Conservation (phyloP, 2,113 vertebrate genomes). For the Bagarius yarrelli region DNA sequence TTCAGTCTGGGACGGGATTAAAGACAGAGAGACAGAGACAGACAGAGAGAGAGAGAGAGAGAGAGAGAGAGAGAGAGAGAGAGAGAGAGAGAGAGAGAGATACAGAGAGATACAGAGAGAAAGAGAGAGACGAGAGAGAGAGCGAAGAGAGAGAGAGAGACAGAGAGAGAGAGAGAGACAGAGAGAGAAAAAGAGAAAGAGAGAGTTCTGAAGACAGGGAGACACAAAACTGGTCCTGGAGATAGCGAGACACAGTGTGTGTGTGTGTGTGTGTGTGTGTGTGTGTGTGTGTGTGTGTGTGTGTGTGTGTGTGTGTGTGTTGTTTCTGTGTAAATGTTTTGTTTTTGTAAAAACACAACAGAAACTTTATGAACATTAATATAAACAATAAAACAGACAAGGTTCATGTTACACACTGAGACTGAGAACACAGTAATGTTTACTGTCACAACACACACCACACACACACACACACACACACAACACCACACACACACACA, state of each 20-base stretch:
- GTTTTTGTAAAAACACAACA: too few species aligned
- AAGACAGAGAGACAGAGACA: neutral
- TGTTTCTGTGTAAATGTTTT: too few species aligned
- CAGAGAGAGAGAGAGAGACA: neutral
- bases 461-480: too few species aligned
- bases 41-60: too few species aligned
- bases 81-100: neutral
- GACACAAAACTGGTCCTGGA: constrained; percentile 31
- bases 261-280: constrained; percentile 2
- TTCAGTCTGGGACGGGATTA: neutral
- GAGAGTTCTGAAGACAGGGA: constrained; percentile 50
- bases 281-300: constrained; percentile 17
- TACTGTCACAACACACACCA: too few species aligned
- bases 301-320: neutral
- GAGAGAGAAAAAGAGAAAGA: neutral
- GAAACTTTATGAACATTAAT: too few species aligned
- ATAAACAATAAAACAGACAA: too few species aligned
- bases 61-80: neutral
- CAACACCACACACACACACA: too few species aligned
- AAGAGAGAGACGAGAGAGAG: neutral
- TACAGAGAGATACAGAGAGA: neutral
- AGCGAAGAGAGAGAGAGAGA: neutral
- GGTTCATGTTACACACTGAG: too few species aligned
- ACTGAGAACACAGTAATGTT: too few species aligned
- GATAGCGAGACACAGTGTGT: constrained; percentile 52